A percentile compares a stretch with the other conserved stretches of the same genome.
phyloP scores from a whole-genome alignment of 2,888 invertebrate genomes.

The Sceliomorpha sp. region DNA sequence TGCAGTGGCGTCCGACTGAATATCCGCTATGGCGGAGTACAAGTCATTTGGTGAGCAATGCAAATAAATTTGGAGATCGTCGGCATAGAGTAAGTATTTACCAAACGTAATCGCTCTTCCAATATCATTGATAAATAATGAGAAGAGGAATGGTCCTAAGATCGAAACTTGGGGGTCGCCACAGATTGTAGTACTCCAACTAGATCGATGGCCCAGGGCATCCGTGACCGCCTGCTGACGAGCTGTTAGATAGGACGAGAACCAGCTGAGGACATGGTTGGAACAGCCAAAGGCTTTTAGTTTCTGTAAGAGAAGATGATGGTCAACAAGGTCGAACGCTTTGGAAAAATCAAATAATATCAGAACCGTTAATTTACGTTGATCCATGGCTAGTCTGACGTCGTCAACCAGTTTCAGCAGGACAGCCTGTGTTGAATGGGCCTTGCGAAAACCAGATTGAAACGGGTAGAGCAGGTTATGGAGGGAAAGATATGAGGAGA shows the following conservation, averaged over 20 bases:
- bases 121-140: too few species aligned
- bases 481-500: neutral
- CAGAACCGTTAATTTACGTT: slow-evolving; percentile 50
- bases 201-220: neutral
- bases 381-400: slow-evolving; percentile 57
- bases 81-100: too few species aligned
- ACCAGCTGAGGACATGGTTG: slow-evolving; percentile 78
- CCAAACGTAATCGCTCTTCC: too few species aligned
- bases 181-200: neutral
- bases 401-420: slow-evolving; percentile 61
- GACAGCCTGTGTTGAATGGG: slow-evolving; percentile 58
- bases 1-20: too few species aligned
- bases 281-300: slow-evolving; percentile 63
- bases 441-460: slow-evolving; percentile 12
- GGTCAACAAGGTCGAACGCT: slow-evolving; percentile 64
- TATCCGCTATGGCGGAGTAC: too few species aligned
- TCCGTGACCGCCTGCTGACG: slow-evolving; percentile 6
- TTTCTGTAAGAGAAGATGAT: slow-evolving; percentile 50
- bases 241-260: slow-evolving; percentile 21
- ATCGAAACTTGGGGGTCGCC: too few species aligned
- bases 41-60: too few species aligned
- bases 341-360: slow-evolving; percentile 63
- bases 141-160: too few species aligned
- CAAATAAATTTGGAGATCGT: too few species aligned
- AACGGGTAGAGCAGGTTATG: slow-evolving; percentile 7